Evolutionary conservation across 2,888 invertebrate genomes (phyloP), one percentile per base, ranked within the genome.

Genomic region (Lasioglossum villosulum): DNA sequence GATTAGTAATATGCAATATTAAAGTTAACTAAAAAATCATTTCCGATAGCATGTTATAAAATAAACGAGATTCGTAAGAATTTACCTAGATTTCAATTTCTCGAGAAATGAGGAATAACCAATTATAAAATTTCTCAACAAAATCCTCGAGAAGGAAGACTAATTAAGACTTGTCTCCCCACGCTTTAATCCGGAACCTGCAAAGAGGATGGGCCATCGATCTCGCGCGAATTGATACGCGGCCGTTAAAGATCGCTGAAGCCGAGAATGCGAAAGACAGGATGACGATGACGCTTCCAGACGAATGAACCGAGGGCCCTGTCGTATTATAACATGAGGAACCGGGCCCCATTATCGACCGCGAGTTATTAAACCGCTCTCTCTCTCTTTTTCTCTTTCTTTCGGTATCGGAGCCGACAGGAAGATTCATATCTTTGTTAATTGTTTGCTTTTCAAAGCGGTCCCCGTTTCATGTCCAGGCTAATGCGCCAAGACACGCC

Each of bases 391-490:
- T 16, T 45, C 48, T 6, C 48, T 48, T 19, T 48, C 48, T 6
- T 5, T 48, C 5, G 2, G 23, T 74, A 34, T 42, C 48, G n/a
- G 19, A 34, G 66, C 70, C 48, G 52, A 56, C 59, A 45, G 45
- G 56, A 42, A 79, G 83, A 79, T 79, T 73, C 66, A 30, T 74
- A 76, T 85, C 85, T 45, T 2, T 37, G 73, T 63, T 86, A 81
- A 86, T 81, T 84, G 80, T 86, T 86, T 85, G 78, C 75, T 81
- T 73, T 78, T 56, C 59, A 23, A 66, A 52, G 56, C 68, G 82
- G 72, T 66, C 42, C 59, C n/a, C 34, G 63, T 72, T 82, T 73
- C 34, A 76, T 34, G 77, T 77, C 19, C 30, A 23, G 66, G 23
- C 39, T 75, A 80, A 80, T 80, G 80, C 39, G 16, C 70, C 37